Percentiles rank a stretch among this genome's conserved stretches.
phyloP scores from a whole-genome alignment of 2,113 vertebrate species.

The Pangasianodon hypophthalmus region DNA sequence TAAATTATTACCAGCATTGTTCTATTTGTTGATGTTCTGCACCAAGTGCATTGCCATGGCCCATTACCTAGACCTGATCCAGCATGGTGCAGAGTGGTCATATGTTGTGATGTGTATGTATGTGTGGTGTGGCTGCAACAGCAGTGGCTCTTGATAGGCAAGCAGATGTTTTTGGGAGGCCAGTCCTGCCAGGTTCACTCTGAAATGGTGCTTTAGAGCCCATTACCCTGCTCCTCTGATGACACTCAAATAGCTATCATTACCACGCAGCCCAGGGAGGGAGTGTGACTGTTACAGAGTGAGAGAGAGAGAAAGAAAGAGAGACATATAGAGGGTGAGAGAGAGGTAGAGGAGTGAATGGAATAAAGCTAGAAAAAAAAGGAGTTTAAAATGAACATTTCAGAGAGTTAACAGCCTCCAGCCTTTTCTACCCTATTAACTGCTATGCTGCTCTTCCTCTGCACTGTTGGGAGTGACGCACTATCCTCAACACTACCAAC shows the following conservation, averaged over 20 bases:
- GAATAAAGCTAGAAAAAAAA: slow-evolving; percentile 49
- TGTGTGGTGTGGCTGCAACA: slow-evolving; percentile 44
- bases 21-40: slow-evolving; percentile 70
- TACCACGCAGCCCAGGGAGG: slow-evolving; percentile 76
- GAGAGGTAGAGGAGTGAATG: slow-evolving; percentile 44
- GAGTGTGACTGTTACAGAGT: slow-evolving; percentile 57
- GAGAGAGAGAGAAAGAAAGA: slow-evolving; percentile 35
- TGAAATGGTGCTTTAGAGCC: slow-evolving; percentile 79
- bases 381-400: slow-evolving; percentile 79
- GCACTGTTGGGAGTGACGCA: slow-evolving; percentile 68
- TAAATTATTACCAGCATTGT: slow-evolving; percentile 70
- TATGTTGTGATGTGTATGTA: slow-evolving; percentile 63
- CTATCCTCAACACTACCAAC: slow-evolving; percentile 34
- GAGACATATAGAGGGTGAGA: neutral
- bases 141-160: slow-evolving; percentile 56
- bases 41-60: slow-evolving; percentile 70
- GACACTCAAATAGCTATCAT: slow-evolving; percentile 84
- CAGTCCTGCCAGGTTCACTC: slow-evolving; percentile 74
- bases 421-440: slow-evolving; percentile 82
- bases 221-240: slow-evolving; percentile 79
- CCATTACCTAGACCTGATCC: slow-evolving; percentile 70
- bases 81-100: slow-evolving; percentile 66
- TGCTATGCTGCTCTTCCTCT: slow-evolving; percentile 77
- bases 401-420: slow-evolving; percentile 79
- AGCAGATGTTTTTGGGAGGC: slow-evolving; percentile 63